phyloP scores from a whole-genome alignment of 2,797 vertebrate genomes.

The Schizopygopsis malacanthus region DNA sequence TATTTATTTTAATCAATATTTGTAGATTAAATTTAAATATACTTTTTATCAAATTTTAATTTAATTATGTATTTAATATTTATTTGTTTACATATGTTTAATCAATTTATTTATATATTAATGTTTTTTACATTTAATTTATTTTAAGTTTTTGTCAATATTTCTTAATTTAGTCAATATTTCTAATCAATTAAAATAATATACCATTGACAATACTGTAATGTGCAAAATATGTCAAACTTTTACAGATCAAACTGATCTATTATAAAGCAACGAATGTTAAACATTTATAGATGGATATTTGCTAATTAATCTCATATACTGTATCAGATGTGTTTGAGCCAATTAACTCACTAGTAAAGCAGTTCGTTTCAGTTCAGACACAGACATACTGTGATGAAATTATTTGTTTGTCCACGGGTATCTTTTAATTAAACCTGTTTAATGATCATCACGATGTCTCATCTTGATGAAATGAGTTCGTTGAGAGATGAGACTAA shows the following conservation, averaged over 20 bases:
- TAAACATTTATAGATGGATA: not conserved
- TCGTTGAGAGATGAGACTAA: not conserved
- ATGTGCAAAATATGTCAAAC: not conserved
- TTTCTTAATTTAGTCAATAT: not conserved
- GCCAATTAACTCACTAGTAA: not conserved
- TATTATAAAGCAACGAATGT: not conserved
- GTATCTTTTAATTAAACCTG: not conserved
- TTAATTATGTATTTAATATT: not conserved
- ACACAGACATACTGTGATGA: not conserved
- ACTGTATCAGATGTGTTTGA: not conserved
- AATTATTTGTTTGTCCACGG: not conserved
- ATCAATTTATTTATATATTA: not conserved
- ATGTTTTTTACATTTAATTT: not conserved
- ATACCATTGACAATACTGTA: not conserved
- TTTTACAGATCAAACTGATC: not conserved
- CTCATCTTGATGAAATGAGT: not conserved
- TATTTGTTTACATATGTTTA: not conserved
- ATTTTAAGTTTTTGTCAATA: not conserved
- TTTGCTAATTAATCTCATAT: not conserved
- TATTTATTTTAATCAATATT: not conserved
- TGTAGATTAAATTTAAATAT: not conserved
- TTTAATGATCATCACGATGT: not conserved
- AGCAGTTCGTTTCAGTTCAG: not conserved
- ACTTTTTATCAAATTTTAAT: not conserved
- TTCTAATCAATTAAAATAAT: not conserved